Base-by-base conservation (phyloP, 2,888 invertebrate genomes). In the Nesidiocoris tenuis region DNA sequence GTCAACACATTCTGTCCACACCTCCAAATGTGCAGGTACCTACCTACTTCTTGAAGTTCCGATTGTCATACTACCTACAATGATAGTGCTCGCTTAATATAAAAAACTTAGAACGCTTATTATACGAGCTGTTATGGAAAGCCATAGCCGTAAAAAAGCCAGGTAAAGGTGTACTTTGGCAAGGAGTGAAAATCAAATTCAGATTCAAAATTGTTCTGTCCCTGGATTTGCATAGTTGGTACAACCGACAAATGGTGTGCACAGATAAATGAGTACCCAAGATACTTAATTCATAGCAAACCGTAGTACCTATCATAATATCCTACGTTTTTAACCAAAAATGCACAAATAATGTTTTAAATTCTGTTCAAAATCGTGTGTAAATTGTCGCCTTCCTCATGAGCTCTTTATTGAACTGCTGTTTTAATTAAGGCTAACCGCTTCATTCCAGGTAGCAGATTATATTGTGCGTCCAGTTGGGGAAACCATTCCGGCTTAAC, bases 1-100 rank as follows among this genome's bases (percentile, higher is more conserved):
- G 90, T 0, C 77, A 87, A 12, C 90, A 88, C 81, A 87, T 87
- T 0, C 82, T 91, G 16, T 85, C 88, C 2, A 88, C 89, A 0
- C 89, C 90, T 1, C 85, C 88, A 0, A 85, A 87, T 79, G 88
- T 88, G 16, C 86, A 87, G 83, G 87, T 88, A 81, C 56, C 7
- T 56, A 23, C 16, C 56, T 5, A 56, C 7, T 3, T 1, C 56
- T 5, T 1, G 18, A 17, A 56, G 1, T 1, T 56, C 2, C 12
- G 54, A 54, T 54, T 54, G 12, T 12, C 7, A 12, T 12, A 12
- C 7, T 54, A 54, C 7, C 7, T 54, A 54, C 54, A 54, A 54
- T 59, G 59, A 18, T 18, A 17, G 59, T n/a, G 7, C 18, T 59
- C n/a, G 54, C 7, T 7, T 54, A 12, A 12, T 54, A 54, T 54